These are phyloP conservation scores for Platygyra sinensis DNA, from an alignment of 64 coral and sea anemone species.

Conservation along the genomic window DNA sequence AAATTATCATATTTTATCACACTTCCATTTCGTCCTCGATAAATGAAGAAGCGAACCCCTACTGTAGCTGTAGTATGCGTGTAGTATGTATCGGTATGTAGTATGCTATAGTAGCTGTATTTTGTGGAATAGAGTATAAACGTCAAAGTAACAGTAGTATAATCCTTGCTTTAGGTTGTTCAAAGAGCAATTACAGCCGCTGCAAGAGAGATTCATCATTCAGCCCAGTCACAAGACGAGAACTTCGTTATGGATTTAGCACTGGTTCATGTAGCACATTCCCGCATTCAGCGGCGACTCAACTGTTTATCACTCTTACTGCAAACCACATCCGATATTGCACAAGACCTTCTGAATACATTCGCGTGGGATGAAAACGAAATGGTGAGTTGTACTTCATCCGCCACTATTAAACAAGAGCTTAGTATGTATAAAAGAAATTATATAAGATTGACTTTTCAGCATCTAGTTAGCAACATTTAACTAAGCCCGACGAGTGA, in stretches of 20 bases:
- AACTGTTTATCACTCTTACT: constrained; percentile 60
- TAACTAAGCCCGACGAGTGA: no score
- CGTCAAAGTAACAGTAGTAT: background rate
- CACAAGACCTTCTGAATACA: background rate
- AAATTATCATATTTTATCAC: no score
- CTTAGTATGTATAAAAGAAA: no score
- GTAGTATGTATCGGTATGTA: no score
- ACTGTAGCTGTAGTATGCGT: no score
- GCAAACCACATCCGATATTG: constrained; percentile 13
- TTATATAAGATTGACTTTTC: no score
- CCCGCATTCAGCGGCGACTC: constrained; percentile 49
- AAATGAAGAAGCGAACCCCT: no score
- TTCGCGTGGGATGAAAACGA: constrained; percentile 35
- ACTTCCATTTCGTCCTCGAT: no score
- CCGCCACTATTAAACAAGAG: background rate
- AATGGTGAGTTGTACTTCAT: background rate
- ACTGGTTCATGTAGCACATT: constrained; percentile 59
- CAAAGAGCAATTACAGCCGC: constrained; percentile 11
- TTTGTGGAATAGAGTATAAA: no score
- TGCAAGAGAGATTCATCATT: constrained; percentile 4
- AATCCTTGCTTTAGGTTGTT: background rate
- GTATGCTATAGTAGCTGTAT: no score
- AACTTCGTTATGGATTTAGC: constrained; percentile 40
- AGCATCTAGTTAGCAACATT: no score
- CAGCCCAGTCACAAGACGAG: background rate